Conservation (phyloP, 1,140 invertebrate species). For the Saccostrea echinata region DNA sequence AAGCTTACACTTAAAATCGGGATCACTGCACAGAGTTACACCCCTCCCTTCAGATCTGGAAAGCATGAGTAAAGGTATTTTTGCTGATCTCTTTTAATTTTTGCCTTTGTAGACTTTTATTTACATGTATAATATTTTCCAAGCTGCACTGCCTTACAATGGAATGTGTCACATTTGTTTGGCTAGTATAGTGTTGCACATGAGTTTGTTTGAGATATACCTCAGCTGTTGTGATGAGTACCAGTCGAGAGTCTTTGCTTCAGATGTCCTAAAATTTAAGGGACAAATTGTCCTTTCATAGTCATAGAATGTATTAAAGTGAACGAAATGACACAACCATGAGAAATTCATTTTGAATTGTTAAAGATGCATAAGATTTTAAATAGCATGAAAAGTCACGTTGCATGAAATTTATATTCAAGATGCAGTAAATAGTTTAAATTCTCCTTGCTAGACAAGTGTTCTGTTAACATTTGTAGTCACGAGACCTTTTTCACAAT, state of each 20-base stretch:
- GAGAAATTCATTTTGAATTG: neutral
- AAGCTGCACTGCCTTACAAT: neutral
- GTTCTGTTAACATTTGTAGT: neutral
- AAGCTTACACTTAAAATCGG: neutral
- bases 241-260: neutral
- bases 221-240: neutral
- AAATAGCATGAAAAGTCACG: neutral
- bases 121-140: neutral
- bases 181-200: neutral
- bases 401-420: neutral
- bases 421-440: neutral
- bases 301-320: neutral
- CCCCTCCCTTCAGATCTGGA: constrained; percentile 40
- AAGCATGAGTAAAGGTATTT: constrained; percentile 48
- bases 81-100: constrained; percentile 10
- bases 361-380: neutral
- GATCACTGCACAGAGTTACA: constrained; percentile 20
- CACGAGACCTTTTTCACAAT: neutral
- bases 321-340: neutral
- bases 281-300: neutral
- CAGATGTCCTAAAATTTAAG: neutral
- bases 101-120: neutral
- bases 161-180: neutral
- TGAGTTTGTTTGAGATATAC: neutral
- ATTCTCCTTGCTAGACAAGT: neutral